Percentiles rank a stretch among this genome's conserved stretches.
phyloP scores from a whole-genome alignment of 2,888 invertebrate genomes.

The Blera fallax region DNA sequence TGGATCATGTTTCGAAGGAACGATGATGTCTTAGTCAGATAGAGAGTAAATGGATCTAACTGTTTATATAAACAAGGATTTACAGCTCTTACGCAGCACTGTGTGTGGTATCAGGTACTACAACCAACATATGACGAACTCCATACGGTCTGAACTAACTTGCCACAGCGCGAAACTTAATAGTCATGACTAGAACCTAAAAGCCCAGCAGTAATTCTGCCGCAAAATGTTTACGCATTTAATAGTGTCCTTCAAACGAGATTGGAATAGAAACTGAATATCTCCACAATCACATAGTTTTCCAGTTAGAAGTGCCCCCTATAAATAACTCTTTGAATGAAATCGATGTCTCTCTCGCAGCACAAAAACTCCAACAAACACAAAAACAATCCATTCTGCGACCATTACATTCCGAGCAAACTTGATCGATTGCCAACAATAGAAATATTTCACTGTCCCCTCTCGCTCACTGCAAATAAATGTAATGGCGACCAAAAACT shows the following conservation, averaged over 20 bases:
- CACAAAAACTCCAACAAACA: background rate
- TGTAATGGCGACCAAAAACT: background rate
- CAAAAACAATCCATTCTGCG: slow-evolving; percentile 1
- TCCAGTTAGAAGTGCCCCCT: background rate
- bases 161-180: too few relatives aligned
- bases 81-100: too few relatives aligned
- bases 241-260: background rate
- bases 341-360: slow-evolving; percentile 1
- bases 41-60: too few relatives aligned
- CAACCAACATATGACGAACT: too few relatives aligned
- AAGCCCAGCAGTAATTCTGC: too few relatives aligned
- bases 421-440: slow-evolving; percentile 19
- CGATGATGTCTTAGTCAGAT: too few relatives aligned
- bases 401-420: slow-evolving; percentile 3
- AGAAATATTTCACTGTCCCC: background rate
- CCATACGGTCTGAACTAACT: too few relatives aligned
- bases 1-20: too few relatives aligned
- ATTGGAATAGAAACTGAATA: background rate
- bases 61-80: too few relatives aligned
- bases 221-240: too few relatives aligned
- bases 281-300: background rate
- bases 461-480: background rate
- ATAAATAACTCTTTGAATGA: background rate
- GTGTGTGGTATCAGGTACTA: too few relatives aligned
- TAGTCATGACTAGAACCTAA: too few relatives aligned